These are phyloP conservation scores for Chloroceryle aenea DNA, from an alignment of 2,113 vertebrate genomes.

Conservation along the genomic window DNA sequence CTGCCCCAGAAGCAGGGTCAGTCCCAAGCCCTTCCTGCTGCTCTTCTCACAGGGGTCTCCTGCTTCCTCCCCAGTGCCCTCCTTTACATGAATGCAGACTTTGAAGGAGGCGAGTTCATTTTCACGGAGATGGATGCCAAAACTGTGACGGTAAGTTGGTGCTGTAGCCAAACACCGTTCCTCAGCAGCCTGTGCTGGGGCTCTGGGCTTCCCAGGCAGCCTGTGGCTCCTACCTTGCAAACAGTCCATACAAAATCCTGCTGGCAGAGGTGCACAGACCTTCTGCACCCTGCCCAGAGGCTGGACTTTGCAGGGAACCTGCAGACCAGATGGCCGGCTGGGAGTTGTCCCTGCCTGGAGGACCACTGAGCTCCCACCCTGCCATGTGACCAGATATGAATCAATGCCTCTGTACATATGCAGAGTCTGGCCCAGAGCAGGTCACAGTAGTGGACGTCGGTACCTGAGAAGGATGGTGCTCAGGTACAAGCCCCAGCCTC, in stretches of 20 bases:
- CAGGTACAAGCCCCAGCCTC: neutral
- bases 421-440: neutral
- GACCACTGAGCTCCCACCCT: slow-evolving; percentile 41
- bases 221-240: neutral
- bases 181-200: neutral
- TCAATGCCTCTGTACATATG: neutral
- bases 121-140: slow-evolving; percentile 98
- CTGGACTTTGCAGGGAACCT: rapidly evolving
- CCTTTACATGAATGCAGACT: slow-evolving; percentile 94
- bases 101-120: slow-evolving; percentile 96
- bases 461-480: neutral
- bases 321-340: neutral
- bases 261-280: neutral
- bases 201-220: neutral
- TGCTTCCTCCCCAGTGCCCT: slow-evolving; percentile 81
- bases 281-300: neutral
- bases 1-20: neutral
- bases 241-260: neutral
- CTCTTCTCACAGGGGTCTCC: neutral
- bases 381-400: slow-evolving; percentile 34
- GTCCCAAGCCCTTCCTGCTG: neutral
- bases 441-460: neutral
- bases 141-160: slow-evolving; percentile 88
- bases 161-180: neutral
- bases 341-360: neutral